Conservation (phyloP, 2,797 vertebrate genomes). For the Galaxias olidus region DNA sequence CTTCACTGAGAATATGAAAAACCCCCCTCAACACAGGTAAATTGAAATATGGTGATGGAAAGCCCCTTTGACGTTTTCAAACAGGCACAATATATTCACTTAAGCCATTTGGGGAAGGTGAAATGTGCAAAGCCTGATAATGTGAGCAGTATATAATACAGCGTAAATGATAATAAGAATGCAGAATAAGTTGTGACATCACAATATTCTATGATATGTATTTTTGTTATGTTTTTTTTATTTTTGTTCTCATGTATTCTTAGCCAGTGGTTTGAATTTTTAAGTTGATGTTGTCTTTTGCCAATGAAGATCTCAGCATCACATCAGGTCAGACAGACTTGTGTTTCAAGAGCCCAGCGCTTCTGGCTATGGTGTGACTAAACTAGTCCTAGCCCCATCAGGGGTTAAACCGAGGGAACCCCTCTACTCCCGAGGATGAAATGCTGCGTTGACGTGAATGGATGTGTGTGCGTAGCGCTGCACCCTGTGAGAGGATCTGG, state of each 20-base stretch:
- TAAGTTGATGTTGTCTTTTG: no score
- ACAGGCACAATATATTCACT: conserved; percentile 39
- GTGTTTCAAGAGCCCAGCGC: conserved; percentile 1
- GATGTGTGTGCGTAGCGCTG: conserved; percentile 45
- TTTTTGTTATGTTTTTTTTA: no score
- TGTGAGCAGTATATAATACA: no score
- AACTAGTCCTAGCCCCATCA: no score
- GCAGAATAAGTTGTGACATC: no score
- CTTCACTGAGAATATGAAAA: conserved; percentile 60
- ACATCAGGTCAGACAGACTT: conserved; percentile 21
- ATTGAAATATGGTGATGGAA: conserved; percentile 50
- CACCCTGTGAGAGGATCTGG: conserved; percentile 76
- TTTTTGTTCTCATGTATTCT: no score
- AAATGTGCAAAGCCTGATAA: conserved; percentile 4
- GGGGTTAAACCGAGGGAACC: conserved; percentile 25
- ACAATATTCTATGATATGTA: no score
- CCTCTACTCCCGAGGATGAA: conserved; percentile 47
- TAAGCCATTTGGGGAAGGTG: conserved; percentile 31
- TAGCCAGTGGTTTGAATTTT: no score
- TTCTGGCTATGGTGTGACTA: no score
- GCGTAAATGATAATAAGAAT: no score
- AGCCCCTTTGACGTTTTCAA: conserved; percentile 44
- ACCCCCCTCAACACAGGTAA: conserved; percentile 57
- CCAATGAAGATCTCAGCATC: conserved; percentile 14
- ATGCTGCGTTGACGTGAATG: conserved; percentile 63